Base-by-base conservation (phyloP, 2,797 vertebrate genomes). In the Enteromius mattozi region DNA sequence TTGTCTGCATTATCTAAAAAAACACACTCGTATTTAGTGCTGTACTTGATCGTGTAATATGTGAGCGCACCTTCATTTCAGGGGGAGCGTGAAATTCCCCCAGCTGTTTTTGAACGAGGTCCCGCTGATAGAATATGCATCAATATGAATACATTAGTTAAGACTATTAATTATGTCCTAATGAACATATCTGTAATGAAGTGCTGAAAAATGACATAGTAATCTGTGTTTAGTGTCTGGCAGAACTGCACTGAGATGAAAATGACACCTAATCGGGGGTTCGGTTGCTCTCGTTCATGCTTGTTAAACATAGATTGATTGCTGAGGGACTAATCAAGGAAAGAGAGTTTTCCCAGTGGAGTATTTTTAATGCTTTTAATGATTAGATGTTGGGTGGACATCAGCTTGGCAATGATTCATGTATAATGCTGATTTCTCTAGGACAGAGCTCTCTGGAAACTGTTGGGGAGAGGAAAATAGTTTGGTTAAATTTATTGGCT, bases 301-400 rank as follows among this genome's bases (percentile, higher is more conserved):
- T 83, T 69, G 75, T 83, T 70, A 24, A 45, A 83, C 74, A 78
- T 78, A 66, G 65, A 84, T 84, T 71, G 74, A 84, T 84, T 78
- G 65, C 37, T 83, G 65, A 77, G 72, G 30, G 81, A 76, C 61
- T 78, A 70, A 70, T 84, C 63, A 69, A 78, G 49, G 40, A 78
- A 78, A 71, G 37, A 33, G 35, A 45, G 75, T 56, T 84, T 84
- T 61, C 63, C 51, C 65, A 45, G 45, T 16, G 19, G 75, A 78
- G 65, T 78, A 75, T 78, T 84, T 56, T 84, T 59, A 78, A 56
- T 69, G 75, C 63, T 78, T 78, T 69, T 70, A 61, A 71, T 78
- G 66, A 78, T 78, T 78, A 70, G 54, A 70, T 84, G 82, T 49
- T 70, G 75, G 75, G 76, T 84, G 65, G 82, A 84, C 51, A 71